Evolutionary conservation across 2,113 vertebrate genomes (phyloP), one percentile per base, ranked within the genome.

Genomic region (Castor canadensis): DNA sequence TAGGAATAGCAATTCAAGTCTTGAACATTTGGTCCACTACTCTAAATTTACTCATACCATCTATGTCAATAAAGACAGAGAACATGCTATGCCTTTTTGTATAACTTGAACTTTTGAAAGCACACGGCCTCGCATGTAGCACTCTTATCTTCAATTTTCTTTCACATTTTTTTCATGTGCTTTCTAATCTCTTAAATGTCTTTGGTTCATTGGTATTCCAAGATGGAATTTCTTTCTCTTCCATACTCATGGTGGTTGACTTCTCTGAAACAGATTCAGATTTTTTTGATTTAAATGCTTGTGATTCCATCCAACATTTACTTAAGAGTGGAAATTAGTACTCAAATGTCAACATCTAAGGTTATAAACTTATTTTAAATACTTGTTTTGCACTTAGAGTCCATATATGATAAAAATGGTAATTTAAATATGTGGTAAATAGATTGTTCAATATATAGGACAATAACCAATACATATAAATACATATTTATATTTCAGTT

Each of bases 261-360:
- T 81, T 94, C 22, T 77, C 45, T 15, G 83, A 38, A 26, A 10
- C 17, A 85, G 32, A 72, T n/a, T n/a, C n/a, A n/a, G n/a, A n/a
- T n/a, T n/a, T 73, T 87, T 82, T 69, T 69, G 45, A 35, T n/a
- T 71, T 86, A 92, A 82, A 83, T n/a, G 12, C 58, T 75, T 45
- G 72, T 47, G 26, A 92, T 26, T 67, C 40, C 24, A 97, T 72
- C 26, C 72, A 47, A n/a, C 24, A 75, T 71, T 82, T 87, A 89
- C 40, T 94, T 87, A 47, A 83, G 30, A 92, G 72, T 35, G 12
- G 5, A 87, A 82, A 82, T 47, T 73, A 24, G 22, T 30, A 22
- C 22, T 52, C n/a, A 35, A 79, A 84, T 84, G 6, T 84, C n/a
- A 79, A 87, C 32, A 76, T 56, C 15, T 54, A 90, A 71, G n/a